These are phyloP conservation scores for Drosophila kuntzei DNA, from an alignment of 2,888 invertebrate genomes.

Conservation along the genomic window DNA sequence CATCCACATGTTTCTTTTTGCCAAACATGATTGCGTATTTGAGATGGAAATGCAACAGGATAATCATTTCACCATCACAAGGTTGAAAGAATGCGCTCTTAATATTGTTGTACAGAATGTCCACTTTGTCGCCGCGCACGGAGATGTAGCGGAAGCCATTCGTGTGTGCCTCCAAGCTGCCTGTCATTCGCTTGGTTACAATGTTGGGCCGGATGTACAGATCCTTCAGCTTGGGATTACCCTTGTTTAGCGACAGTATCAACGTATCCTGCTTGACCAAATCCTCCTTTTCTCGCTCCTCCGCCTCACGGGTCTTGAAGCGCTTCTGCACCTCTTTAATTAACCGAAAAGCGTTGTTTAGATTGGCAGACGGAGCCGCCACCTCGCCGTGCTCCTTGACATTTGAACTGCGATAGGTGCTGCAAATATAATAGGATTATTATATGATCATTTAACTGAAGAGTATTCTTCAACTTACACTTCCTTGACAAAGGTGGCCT, in stretches of 20 bases:
- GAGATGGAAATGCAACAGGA: conserved; percentile 98
- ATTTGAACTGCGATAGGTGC: conserved; percentile 98
- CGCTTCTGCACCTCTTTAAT: conserved; percentile 99
- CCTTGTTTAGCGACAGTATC: conserved; percentile 96
- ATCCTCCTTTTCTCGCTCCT: conserved; percentile 99
- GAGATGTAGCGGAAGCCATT: conserved; percentile 99
- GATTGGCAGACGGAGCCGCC: conserved; percentile 96
- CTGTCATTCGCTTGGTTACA: conserved; percentile 97
- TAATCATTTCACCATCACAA: conserved; percentile 99
- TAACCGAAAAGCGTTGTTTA: conserved; percentile 97
- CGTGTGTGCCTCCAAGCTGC: conserved; percentile 96
- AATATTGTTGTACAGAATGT: conserved; percentile 99
- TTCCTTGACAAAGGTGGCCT: conserved; percentile 99
- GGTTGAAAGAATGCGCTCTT: conserved; percentile 99
- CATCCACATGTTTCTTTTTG: conserved; percentile 99
- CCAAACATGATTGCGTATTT: conserved; percentile 99
- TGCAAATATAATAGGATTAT: conserved; percentile 81
- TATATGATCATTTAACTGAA: too few relatives aligned
- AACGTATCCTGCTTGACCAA: conserved; percentile 99
- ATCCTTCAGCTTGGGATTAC: conserved; percentile 98
- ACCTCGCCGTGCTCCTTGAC: conserved; percentile 98
- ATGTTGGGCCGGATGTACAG: conserved; percentile 99
- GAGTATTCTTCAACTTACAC: conserved; percentile 88
- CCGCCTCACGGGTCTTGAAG: conserved; percentile 98
- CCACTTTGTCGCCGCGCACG: conserved; percentile 99